Conservation (phyloP, 2,888 invertebrate genomes). For the Argyra leucocephala region DNA sequence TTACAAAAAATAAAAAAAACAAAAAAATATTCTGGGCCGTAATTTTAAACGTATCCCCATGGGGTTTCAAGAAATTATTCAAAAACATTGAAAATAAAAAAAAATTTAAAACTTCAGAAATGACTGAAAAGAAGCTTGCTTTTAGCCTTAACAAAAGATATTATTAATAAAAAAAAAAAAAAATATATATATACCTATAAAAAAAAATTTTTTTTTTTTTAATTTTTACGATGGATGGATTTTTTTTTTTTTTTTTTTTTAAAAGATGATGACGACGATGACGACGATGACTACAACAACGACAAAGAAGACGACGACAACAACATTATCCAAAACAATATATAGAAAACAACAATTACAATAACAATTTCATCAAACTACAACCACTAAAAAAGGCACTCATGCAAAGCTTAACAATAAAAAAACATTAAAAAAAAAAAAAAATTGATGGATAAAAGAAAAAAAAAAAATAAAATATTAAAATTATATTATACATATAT, state of each 20-base stretch:
- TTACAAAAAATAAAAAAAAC: too few species aligned
- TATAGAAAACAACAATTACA: constrained; percentile 1
- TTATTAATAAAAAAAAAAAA: background rate
- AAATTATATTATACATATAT: background rate
- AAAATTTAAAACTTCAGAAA: background rate
- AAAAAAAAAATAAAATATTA: background rate
- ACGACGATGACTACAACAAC: too few species aligned
- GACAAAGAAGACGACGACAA: constrained; percentile 1
- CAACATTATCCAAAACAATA: too few species aligned
- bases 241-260: too few species aligned
- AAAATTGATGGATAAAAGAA: background rate
- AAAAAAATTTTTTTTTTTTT: too few species aligned
- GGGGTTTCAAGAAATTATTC: too few species aligned
- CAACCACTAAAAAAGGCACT: background rate
- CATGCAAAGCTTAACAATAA: background rate
- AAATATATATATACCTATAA: too few species aligned
- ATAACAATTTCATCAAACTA: background rate
- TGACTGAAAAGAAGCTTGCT: background rate
- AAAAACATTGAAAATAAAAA: too few species aligned
- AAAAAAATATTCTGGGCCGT: too few species aligned
- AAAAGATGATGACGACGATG: too few species aligned
- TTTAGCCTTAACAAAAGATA: background rate
- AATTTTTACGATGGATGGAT: background rate
- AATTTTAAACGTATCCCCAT: too few species aligned
- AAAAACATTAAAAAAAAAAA: background rate